These are phyloP conservation scores for Gallinago solitaria DNA, from an alignment of 2,797 vertebrate species.

Conservation along the genomic window DNA sequence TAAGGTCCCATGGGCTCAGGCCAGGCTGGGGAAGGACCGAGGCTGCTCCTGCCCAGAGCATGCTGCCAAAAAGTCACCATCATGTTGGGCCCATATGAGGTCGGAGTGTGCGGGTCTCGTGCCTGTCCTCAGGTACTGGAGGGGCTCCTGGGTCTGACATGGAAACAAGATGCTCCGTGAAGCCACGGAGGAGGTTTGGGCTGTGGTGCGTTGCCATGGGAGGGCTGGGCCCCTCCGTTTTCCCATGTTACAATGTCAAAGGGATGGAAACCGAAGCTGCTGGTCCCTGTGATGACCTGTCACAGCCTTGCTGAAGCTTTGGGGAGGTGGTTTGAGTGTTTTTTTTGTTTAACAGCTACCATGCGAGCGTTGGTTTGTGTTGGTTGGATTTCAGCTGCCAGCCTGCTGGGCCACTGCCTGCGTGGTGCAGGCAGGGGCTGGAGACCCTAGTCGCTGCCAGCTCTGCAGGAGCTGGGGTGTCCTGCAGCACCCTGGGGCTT, in stretches of 20 bases:
- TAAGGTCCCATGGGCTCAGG: not conserved
- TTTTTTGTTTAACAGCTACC: not conserved
- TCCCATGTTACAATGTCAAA: accelerated
- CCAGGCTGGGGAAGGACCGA: not conserved
- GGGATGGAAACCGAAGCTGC: not conserved
- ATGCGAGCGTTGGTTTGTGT: accelerated
- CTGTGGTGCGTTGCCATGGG: accelerated
- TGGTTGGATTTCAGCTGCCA: not conserved
- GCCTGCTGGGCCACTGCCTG: not conserved
- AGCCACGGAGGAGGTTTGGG: accelerated
- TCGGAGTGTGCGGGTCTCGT: accelerated
- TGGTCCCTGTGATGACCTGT: not conserved
- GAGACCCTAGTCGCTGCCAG: not conserved
- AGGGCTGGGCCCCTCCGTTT: not conserved
- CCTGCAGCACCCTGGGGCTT: not conserved
- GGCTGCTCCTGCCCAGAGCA: not conserved
- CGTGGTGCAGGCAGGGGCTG: too few relatives aligned
- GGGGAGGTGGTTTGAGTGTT: accelerated
- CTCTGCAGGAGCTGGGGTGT: not conserved
- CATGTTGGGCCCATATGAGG: accelerated
- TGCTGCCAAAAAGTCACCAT: not conserved
- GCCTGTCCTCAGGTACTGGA: not conserved
- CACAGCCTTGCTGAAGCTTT: not conserved
- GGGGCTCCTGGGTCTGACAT: not conserved
- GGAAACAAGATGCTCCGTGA: accelerated